These are phyloP conservation scores for Steinernema khuongi DNA, from an alignment of 1,140 invertebrate species.

Conservation along the genomic window DNA sequence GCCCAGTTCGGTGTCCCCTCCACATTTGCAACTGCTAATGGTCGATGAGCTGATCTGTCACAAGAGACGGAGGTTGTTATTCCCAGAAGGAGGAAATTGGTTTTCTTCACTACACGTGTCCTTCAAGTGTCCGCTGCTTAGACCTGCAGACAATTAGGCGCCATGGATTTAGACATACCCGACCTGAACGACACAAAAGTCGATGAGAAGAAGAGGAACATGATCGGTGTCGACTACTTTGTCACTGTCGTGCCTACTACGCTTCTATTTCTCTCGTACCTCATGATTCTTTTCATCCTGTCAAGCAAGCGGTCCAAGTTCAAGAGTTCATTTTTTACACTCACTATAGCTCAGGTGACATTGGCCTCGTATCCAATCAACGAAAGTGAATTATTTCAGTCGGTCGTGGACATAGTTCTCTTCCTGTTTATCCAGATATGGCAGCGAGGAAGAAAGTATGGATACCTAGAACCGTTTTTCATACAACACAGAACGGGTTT, in stretches of 20 bases:
- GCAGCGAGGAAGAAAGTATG: neutral
- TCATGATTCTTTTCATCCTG: neutral
- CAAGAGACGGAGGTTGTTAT: too few relatives aligned
- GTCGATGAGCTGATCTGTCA: too few relatives aligned
- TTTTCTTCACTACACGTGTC: too few relatives aligned
- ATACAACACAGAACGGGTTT: neutral
- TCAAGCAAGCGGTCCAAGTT: neutral
- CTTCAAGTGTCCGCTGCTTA: too few relatives aligned
- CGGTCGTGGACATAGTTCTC: neutral
- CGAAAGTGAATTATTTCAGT: neutral
- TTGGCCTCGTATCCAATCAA: neutral
- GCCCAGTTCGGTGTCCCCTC: too few relatives aligned
- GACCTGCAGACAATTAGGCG: too few relatives aligned
- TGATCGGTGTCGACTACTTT: neutral
- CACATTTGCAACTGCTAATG: too few relatives aligned
- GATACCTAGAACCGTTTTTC: neutral
- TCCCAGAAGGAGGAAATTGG: too few relatives aligned
- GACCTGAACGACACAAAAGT: neutral
- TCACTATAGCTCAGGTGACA: neutral
- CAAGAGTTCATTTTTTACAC: neutral
- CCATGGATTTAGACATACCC: neutral
- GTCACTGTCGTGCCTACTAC: neutral
- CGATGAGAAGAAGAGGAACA: neutral
- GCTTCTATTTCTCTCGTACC: neutral
- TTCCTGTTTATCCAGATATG: neutral